Base-by-base conservation (phyloP, 2,888 invertebrate genomes). In the Sesia bembeciformis region DNA sequence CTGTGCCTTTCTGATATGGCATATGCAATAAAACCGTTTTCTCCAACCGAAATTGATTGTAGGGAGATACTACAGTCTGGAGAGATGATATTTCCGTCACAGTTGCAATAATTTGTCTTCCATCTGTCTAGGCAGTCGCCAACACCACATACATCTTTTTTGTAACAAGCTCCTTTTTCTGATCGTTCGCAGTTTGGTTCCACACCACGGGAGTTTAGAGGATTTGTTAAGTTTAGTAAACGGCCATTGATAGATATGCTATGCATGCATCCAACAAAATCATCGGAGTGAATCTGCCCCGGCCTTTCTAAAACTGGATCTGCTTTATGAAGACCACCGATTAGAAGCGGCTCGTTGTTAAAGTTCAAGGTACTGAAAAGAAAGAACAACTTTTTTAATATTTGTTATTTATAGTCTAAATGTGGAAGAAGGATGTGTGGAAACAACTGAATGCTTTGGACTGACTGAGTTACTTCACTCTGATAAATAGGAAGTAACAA, bases 181-280 rank as follows among this genome's bases (percentile, higher is more conserved):
- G 92, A 92, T 57, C 97, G 91, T 53, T 93, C 92, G 74, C 98
- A 98, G 4, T 94, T 94, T 8, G 93, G 88, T 56, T 93, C 92
- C 3, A 97, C 93, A 1, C 94, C 94, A 4, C 93, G 90, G 3
- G 95, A 93, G 53, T 93, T 89, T 3, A 96, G 65, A 0, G 97
- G 96, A 63, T 91, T 93, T 57, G 95, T 95, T 53, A 97, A 85
- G 73, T 97, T 97, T 39, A 97, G 76, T 0, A 93, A 88, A 39
- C 96, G 92, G 3, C 97, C 97, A 70, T 98, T 97, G 54, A 98
- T 92, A 0, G 95, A 93, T 3, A 98, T 94, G 63, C 96, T 96
- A 71, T 97, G 97, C 62, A 98, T 93, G 73, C 98, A 98, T 4
- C 98, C 98, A 8, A 98, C 94, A 58, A 98, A 93, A 76, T 98